phyloP scores from a whole-genome alignment of 2,113 vertebrate genomes.

The Gasterosteus aculeatus region DNA sequence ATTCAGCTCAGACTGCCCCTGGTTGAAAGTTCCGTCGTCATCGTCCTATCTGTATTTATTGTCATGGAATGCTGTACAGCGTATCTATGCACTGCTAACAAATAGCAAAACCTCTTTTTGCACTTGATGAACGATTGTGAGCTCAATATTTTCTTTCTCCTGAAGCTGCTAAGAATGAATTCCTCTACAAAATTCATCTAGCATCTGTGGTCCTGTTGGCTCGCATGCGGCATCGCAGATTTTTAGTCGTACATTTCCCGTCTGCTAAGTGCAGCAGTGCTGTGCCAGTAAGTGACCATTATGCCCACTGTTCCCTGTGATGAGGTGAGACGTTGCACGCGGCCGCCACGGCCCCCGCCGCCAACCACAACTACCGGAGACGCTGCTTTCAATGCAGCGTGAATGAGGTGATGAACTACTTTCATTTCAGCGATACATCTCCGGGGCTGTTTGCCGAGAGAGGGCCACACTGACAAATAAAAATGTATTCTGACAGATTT shows the following conservation, averaged over 20 bases:
- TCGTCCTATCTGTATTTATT: neutral
- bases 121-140: neutral
- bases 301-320: conserved; percentile 8
- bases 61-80: neutral
- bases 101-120: neutral
- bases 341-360: neutral
- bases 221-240: neutral
- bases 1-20: neutral
- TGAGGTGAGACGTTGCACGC: conserved; percentile 20
- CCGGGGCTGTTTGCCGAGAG: neutral
- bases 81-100: neutral
- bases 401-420: neutral
- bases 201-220: neutral
- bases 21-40: neutral
- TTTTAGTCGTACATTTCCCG: neutral
- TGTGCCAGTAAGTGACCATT: conserved; percentile 6
- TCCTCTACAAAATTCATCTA: neutral
- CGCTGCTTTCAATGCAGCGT: conserved; percentile 1
- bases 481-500: neutral
- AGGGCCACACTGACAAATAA: neutral
- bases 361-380: neutral
- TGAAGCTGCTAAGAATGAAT: neutral
- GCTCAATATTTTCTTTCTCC: neutral
- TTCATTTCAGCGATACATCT: conserved; percentile 9
- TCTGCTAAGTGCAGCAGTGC: neutral